A percentile compares a stretch with the other conserved stretches of the same genome.
Evolutionary conservation across 2,888 invertebrate species (phyloP).

Genomic region (Rhopalosiphum nymphaeae): DNA sequence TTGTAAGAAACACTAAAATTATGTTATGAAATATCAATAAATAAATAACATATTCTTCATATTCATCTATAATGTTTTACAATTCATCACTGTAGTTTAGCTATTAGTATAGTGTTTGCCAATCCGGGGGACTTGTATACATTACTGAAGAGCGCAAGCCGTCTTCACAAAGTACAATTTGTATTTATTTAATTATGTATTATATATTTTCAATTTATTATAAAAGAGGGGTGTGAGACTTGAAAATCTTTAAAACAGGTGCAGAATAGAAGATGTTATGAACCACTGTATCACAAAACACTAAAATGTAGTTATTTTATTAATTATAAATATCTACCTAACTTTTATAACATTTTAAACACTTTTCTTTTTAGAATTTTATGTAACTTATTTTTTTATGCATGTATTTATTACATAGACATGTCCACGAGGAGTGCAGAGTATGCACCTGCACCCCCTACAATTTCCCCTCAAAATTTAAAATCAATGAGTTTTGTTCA

Average conservation of each 20-base stretch:
- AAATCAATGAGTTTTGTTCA: no score
- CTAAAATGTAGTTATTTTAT: background rate
- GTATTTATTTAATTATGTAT: no score
- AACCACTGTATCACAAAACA: background rate
- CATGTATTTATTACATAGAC: background rate
- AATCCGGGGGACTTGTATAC: no score
- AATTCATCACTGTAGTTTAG: background rate
- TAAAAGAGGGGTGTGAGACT: no score
- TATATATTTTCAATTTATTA: no score
- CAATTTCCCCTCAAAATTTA: no score
- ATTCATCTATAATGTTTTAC: background rate
- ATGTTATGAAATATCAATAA: background rate
- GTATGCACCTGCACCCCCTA: no score
- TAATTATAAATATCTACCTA: background rate
- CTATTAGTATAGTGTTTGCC: background rate
- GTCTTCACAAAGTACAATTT: no score
- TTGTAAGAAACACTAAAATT: conserved; percentile 37
- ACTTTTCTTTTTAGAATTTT: background rate
- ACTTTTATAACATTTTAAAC: background rate
- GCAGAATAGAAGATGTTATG: no score
- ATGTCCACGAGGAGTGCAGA: no score
- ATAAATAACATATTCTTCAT: background rate
- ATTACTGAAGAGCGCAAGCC: no score
- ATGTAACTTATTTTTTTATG: background rate
- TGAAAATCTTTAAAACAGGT: no score